Evolutionary conservation across 2,888 invertebrate species (phyloP), one percentile per base, ranked within the genome.

Genomic region (Conomelus anceps): DNA sequence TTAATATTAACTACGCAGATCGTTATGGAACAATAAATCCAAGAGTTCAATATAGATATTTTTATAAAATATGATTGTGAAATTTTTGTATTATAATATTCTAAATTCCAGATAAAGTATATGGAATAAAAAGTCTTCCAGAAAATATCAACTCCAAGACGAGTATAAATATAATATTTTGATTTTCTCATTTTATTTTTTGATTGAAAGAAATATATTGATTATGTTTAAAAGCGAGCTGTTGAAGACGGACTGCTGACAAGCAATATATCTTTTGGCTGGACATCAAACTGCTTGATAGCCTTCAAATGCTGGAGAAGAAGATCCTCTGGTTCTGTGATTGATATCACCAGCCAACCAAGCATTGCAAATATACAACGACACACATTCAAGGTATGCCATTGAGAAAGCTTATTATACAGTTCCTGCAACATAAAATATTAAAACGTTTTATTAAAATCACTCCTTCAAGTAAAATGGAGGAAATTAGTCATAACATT

Each of bases 321-420:
- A 11, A 88, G 86, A 86, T 90, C 90, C 17, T 88, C 85, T n/a
- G 90, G 89, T 23, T 34, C 41, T 20, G 41, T 41, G 22, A 90
- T 34, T 9, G 90, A 89, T 23, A 90, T 88, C 22, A 89, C 22
- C 20, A 90, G 20, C 90, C 90, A 90, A 29, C 90, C 90, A 13
- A 90, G 24, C 22, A 90, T 86, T 88, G 90, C 90, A 41, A 90
- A 86, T 7, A 90, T 22, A 23, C 89, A 89, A 17, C 90, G 88
- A 26, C 84, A 88, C 13, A 87, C 85, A 23, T 90, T 90, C 17
- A 89, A 86, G 0, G 84, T n/a, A 26, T 90, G 90, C 90, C 90
- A 90, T 22, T 90, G 88, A 17, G 85, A 88, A 13, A 90, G 34
- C 24, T 63, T 13, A 23, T 23, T 86, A 23, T 24, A 63, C 23